These are phyloP conservation scores for Hippocampus kuda DNA, from an alignment of 2,797 vertebrate species.

Conservation along the genomic window DNA sequence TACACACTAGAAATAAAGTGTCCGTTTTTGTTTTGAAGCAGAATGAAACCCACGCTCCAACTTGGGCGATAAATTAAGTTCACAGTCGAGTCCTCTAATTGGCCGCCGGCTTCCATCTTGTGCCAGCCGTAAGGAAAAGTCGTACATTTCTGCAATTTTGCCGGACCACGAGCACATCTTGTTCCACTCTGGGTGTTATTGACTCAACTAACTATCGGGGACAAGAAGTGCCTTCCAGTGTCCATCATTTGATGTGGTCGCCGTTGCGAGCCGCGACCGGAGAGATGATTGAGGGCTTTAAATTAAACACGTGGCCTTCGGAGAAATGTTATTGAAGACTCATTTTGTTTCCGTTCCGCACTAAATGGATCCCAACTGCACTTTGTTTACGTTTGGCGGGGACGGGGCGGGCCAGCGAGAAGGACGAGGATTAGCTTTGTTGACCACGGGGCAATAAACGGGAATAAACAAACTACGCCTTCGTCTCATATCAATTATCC, in stretches of 20 bases:
- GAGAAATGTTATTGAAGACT: conserved; percentile 47
- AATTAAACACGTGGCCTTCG: conserved; percentile 44
- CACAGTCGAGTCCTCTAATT: conserved; percentile 44
- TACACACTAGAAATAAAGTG: too few relatives aligned
- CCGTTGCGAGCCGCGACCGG: conserved; percentile 20
- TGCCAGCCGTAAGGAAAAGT: conserved; percentile 35
- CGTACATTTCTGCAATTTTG: conserved; percentile 41
- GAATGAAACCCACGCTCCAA: not conserved
- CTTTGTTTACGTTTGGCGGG: conserved; percentile 34
- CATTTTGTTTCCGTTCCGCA: conserved; percentile 27
- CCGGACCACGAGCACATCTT: conserved; percentile 23
- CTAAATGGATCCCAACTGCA: conserved; percentile 45
- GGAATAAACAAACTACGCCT: too few relatives aligned
- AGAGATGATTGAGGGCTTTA: conserved; percentile 22
- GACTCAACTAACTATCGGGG: conserved; percentile 38
- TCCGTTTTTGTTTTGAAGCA: not conserved
- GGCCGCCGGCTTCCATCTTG: conserved; percentile 27
- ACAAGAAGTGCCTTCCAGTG: conserved; percentile 36
- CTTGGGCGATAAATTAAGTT: conserved; percentile 30
- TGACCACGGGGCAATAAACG: not conserved
- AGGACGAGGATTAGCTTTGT: conserved; percentile 18
- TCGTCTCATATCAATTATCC: too few relatives aligned
- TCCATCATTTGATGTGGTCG: conserved; percentile 38
- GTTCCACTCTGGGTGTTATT: conserved; percentile 43
- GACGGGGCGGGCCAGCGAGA: conserved; percentile 2